A percentile compares a stretch with the other conserved stretches of the same genome.
Evolutionary conservation across 1,140 invertebrate genomes (phyloP).

Genomic region (Meloidogyne chitwoodi): DNA sequence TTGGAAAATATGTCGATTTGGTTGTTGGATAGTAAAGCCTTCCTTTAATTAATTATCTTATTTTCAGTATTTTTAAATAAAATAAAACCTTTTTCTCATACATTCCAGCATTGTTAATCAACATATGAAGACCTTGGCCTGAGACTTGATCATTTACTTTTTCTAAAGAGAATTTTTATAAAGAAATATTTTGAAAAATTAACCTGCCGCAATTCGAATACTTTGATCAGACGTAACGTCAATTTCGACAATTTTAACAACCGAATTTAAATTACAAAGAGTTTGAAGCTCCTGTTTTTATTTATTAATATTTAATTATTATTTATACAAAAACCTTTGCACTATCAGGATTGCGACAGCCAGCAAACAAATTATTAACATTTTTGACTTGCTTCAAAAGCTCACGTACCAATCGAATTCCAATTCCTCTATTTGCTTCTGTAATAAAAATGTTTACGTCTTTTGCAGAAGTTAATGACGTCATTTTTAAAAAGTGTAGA

Average conservation of each 20-base stretch:
- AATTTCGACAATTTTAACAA: conserved; percentile 21
- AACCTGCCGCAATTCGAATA: conserved; percentile 9
- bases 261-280: neutral
- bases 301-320: neutral
- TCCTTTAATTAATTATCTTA: conserved; percentile 9
- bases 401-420: conserved; percentile 29
- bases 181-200: neutral
- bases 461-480: neutral
- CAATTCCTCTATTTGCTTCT: conserved; percentile 40
- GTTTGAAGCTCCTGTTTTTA: neutral
- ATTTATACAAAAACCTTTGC: conserved; percentile 19
- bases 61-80: neutral
- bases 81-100: conserved; percentile 14
- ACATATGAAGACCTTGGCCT: conserved; percentile 19
- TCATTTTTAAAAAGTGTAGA: neutral
- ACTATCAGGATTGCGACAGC: conserved; percentile 21
- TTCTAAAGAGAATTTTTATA: neutral
- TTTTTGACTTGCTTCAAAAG: conserved; percentile 7
- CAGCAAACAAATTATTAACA: conserved; percentile 31
- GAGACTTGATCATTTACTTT: neutral
- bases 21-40: conserved; percentile 21
- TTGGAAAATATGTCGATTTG: conserved; percentile 13
- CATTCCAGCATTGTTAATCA: conserved; percentile 40
- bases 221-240: conserved; percentile 31
- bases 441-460: conserved; percentile 34